Evolutionary conservation across 2,888 invertebrate species (phyloP).

Genomic region (Camponotus fellah): DNA sequence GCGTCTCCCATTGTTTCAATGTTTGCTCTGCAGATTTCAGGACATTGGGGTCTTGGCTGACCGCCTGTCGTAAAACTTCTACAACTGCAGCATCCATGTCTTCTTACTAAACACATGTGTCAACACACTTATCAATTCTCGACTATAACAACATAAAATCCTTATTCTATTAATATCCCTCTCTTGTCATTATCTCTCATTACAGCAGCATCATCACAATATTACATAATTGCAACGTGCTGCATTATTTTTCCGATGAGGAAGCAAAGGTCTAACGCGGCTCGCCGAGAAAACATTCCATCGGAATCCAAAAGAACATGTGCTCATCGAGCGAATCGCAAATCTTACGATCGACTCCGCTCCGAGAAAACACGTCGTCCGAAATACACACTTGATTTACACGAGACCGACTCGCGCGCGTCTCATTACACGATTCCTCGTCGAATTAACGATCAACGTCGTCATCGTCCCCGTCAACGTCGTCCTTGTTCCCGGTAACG

Average conservation of each 20-base stretch:
- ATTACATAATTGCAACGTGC: neutral
- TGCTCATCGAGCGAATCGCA: constrained; percentile 39
- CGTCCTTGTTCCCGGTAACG: constrained; percentile 57
- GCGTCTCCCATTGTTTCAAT: constrained; percentile 95
- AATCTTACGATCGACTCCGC: neutral
- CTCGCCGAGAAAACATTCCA: neutral
- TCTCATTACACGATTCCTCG: constrained; percentile 67
- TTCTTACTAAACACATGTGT: constrained; percentile 57
- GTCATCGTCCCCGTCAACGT: constrained; percentile 57
- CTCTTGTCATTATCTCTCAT: neutral
- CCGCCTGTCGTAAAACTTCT: constrained; percentile 93
- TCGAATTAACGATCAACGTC: constrained; percentile 32
- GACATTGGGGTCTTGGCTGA: constrained; percentile 93
- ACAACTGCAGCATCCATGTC: constrained; percentile 90
- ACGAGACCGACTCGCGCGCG: constrained; percentile 28
- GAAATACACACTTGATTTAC: constrained; percentile 13
- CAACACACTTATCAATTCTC: neutral
- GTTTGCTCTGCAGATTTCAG: constrained; percentile 96
- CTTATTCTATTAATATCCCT: neutral
- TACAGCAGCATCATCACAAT: neutral
- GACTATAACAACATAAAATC: constrained; percentile 21
- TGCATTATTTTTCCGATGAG: neutral
- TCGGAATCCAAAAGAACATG: constrained; percentile 60
- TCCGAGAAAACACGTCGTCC: neutral
- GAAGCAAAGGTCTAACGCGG: too few species aligned